These are phyloP conservation scores for Drosophila mimetica DNA, from an alignment of 2,888 invertebrate species.

Conservation along the genomic window DNA sequence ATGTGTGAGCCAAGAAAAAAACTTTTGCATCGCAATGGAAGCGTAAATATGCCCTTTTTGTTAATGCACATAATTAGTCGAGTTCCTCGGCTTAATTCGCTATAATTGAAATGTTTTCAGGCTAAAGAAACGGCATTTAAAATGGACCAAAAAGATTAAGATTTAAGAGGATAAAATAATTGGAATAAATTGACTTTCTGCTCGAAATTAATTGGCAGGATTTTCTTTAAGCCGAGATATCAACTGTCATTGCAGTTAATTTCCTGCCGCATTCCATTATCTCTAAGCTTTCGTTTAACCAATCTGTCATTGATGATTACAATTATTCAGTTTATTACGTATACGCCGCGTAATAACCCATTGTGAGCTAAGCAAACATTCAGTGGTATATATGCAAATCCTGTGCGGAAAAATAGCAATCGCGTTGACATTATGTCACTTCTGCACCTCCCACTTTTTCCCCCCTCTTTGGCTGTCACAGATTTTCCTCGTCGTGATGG, in stretches of 20 bases:
- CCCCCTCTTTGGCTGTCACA: constrained; percentile 14
- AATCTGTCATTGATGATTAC: constrained; percentile 29
- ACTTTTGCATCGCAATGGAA: constrained; percentile 11
- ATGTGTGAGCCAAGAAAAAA: constrained; percentile 8
- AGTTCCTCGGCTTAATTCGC: constrained; percentile 42
- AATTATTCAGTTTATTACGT: constrained; percentile 34
- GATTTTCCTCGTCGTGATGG: constrained; percentile 26
- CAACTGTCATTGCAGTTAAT: not conserved
- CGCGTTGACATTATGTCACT: constrained; percentile 43
- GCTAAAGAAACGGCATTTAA: constrained; percentile 3
- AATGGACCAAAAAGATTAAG: not conserved
- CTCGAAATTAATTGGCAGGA: constrained; percentile 9
- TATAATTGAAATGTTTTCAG: constrained; percentile 21
- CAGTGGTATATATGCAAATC: constrained; percentile 41
- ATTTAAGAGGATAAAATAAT: constrained; percentile 2
- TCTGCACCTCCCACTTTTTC: not conserved
- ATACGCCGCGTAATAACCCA: constrained; percentile 44
- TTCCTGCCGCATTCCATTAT: constrained; percentile 9
- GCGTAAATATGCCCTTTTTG: constrained; percentile 22
- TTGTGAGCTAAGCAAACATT: constrained; percentile 14
- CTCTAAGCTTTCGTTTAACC: constrained; percentile 10
- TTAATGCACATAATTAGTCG: constrained; percentile 51
- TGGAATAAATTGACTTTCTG: constrained; percentile 4
- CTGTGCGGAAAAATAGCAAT: constrained; percentile 25
- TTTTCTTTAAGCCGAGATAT: constrained; percentile 1